These are phyloP conservation scores for Chydorus sphaericus DNA, from an alignment of 2,888 invertebrate species.

Conservation along the genomic window DNA sequence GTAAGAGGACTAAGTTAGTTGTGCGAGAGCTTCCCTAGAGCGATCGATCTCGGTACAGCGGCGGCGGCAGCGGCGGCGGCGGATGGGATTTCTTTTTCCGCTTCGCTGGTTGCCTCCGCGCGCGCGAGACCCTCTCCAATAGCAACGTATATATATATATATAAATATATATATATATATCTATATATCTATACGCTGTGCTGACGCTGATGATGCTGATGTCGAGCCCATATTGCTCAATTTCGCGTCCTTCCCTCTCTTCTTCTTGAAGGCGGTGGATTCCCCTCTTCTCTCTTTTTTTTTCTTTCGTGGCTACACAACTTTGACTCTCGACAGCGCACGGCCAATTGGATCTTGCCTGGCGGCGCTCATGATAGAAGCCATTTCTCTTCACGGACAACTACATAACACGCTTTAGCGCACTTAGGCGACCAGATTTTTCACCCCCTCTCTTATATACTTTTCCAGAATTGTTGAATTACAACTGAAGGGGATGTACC, in stretches of 20 bases:
- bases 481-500: too few relatives aligned
- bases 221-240: slow-evolving; percentile 5
- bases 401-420: too few relatives aligned
- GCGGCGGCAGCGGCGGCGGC: neutral
- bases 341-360: neutral
- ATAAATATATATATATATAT: neutral
- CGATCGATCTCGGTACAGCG: slow-evolving; percentile 1
- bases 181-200: neutral
- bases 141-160: neutral
- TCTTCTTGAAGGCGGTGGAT: neutral
- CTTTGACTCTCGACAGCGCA: neutral
- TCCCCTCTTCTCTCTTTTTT: neutral
- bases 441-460: too few relatives aligned
- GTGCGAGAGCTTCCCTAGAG: neutral
- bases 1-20: neutral
- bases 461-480: too few relatives aligned
- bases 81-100: neutral
- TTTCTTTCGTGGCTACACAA: neutral
- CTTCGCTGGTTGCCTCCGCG: neutral
- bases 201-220: neutral
- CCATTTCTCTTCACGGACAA: too few relatives aligned
- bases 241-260: neutral
- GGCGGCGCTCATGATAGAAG: too few relatives aligned
- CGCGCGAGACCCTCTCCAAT: too few relatives aligned
- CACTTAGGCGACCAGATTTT: too few relatives aligned